Percentiles rank a stretch among this genome's conserved stretches.
Evolutionary conservation across 2,113 vertebrate species (phyloP).

Genomic region (Brevimyrus niger): DNA sequence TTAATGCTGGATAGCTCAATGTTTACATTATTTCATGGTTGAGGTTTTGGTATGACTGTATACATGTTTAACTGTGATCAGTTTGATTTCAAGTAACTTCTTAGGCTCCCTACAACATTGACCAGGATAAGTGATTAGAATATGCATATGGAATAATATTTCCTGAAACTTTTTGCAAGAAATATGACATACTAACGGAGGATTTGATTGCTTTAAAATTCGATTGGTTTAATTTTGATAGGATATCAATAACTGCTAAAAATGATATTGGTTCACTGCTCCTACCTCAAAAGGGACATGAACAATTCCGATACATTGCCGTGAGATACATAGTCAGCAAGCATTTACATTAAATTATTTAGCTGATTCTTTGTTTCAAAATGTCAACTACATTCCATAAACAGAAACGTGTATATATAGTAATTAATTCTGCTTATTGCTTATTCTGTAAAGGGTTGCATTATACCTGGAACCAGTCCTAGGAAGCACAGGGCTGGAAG

Average conservation of each 20-base stretch:
- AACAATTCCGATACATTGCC: not conserved
- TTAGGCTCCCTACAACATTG: not conserved
- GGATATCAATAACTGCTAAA: slow-evolving; percentile 38
- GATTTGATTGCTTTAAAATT: slow-evolving; percentile 4
- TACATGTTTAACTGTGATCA: not conserved
- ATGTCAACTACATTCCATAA: not conserved
- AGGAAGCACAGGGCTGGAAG: not conserved
- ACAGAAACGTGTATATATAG: not conserved
- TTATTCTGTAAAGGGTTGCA: not conserved
- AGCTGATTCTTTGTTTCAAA: not conserved
- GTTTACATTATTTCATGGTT: not conserved
- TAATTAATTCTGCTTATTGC: not conserved
- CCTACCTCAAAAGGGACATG: not conserved
- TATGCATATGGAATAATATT: not conserved
- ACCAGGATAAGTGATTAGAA: not conserved
- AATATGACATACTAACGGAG: not conserved
- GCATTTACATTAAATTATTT: not conserved
- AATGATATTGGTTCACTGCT: slow-evolving; percentile 30
- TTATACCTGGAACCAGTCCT: not conserved
- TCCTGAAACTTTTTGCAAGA: not conserved
- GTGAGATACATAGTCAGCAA: not conserved
- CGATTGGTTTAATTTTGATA: slow-evolving; percentile 28
- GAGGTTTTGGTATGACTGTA: not conserved
- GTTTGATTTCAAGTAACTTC: not conserved
- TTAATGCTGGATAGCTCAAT: not conserved